These are phyloP conservation scores for Sisyra terminalis DNA, from an alignment of 2,888 invertebrate genomes.

Conservation along the genomic window DNA sequence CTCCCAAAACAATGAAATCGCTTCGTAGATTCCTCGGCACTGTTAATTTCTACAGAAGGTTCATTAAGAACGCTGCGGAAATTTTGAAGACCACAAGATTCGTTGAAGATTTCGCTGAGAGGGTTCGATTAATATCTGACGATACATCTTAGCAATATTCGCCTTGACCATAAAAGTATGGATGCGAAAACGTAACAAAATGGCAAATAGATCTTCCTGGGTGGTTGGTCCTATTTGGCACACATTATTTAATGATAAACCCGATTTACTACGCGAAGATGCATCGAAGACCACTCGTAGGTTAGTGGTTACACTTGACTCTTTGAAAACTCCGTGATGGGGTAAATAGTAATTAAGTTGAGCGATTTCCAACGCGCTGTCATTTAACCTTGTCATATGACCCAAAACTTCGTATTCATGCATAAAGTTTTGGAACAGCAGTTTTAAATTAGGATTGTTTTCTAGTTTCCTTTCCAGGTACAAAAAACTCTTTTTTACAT, in stretches of 20 bases:
- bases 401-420: background rate
- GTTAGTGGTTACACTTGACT: conserved; percentile 12
- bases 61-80: too few relatives aligned
- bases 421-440: background rate
- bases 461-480: conserved; percentile 3
- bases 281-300: conserved; percentile 15
- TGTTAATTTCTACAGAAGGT: too few relatives aligned
- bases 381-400: background rate
- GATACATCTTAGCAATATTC: conserved; percentile 13
- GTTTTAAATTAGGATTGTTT: background rate
- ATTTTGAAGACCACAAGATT: too few relatives aligned
- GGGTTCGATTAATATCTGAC: conserved; percentile 11
- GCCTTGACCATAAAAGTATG: conserved; percentile 10
- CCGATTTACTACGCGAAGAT: conserved; percentile 12
- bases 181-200: conserved; percentile 12
- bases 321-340: conserved; percentile 14
- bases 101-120: too few relatives aligned
- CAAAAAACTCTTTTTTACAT: background rate
- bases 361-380: background rate
- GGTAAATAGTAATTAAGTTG: conserved; percentile 11
- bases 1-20: too few relatives aligned
- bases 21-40: too few relatives aligned
- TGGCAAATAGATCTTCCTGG: conserved; percentile 12
- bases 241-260: conserved; percentile 13
- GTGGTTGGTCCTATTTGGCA: conserved; percentile 12